These are phyloP conservation scores for Dioctria rufipes DNA, from an alignment of 2,888 invertebrate genomes.

Conservation along the genomic window DNA sequence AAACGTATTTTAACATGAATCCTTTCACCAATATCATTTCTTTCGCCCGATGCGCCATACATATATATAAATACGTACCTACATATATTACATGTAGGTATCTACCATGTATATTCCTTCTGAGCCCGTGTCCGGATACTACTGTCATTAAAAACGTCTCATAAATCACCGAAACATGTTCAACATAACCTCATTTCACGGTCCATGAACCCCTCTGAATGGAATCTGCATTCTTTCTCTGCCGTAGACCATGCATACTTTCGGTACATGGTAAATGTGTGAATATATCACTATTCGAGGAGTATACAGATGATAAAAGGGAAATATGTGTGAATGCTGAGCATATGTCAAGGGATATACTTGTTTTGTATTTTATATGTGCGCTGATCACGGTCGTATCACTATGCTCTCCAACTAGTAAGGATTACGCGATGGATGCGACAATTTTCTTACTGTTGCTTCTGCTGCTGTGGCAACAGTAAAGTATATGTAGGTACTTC, in stretches of 20 bases:
- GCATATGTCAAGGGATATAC: conserved; percentile 32
- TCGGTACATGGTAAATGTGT: conserved; percentile 14
- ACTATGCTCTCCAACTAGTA: background rate
- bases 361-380: conserved; percentile 11
- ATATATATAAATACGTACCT: no score
- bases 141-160: conserved; percentile 69
- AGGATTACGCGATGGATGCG: no score
- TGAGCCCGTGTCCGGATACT: background rate
- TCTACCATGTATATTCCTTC: background rate
- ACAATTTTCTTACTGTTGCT: background rate
- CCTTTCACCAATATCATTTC: background rate
- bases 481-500: background rate
- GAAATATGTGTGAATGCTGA: conserved; percentile 3
- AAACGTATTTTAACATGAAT: background rate
- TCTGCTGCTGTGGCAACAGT: background rate
- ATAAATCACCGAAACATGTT: conserved; percentile 67
- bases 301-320: background rate
- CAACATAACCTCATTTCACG: conserved; percentile 68
- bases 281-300: conserved; percentile 29
- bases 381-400: background rate
- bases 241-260: background rate
- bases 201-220: conserved; percentile 64
- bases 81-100: no score
- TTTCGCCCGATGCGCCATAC: background rate
- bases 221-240: conserved; percentile 49